Conservation (phyloP, 2,113 vertebrate genomes). For the Lepus timidus region DNA sequence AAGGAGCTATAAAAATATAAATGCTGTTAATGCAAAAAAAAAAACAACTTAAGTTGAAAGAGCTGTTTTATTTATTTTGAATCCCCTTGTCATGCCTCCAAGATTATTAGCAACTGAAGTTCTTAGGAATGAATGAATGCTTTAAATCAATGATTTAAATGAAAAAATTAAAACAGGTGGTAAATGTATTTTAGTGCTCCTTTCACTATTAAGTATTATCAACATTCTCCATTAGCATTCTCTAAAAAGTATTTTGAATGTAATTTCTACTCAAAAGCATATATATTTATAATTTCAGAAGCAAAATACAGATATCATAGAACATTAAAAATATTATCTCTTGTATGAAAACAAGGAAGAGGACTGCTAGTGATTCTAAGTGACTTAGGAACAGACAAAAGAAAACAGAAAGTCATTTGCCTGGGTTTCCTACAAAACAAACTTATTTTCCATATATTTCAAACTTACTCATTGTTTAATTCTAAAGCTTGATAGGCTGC, state of each 20-base stretch:
- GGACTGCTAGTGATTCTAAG: conserved; percentile 1
- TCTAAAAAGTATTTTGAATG: conserved; percentile 51
- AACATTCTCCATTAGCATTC: conserved; percentile 54
- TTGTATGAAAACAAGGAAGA: background rate
- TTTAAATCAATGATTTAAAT: conserved; percentile 68
- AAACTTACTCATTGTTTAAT: conserved; percentile 97
- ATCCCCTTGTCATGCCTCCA: conserved; percentile 11
- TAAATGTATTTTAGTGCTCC: conserved; percentile 53
- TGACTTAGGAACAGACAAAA: conserved; percentile 40
- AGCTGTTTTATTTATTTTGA: conserved; percentile 61
- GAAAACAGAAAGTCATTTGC: conserved; percentile 58
- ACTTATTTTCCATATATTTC: conserved; percentile 56
- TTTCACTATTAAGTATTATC: conserved; percentile 60
- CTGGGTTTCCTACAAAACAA: conserved; percentile 74
- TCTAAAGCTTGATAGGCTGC: conserved; percentile 98
- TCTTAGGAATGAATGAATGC: conserved; percentile 54
- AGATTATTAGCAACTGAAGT: conserved; percentile 28
- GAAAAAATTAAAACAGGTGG: conserved; percentile 65
- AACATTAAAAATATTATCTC: conserved; percentile 57
- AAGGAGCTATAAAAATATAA: conserved; percentile 52
- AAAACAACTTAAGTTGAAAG: background rate
- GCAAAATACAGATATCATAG: background rate
- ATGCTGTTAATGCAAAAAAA: conserved; percentile 50
- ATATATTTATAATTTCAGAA: conserved; percentile 58
- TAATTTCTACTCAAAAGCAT: conserved; percentile 72